Percentiles rank a stretch among this genome's conserved stretches.
These are phyloP conservation scores for Drosophila falleni DNA, from an alignment of 2,888 invertebrate species.

Conservation along the genomic window DNA sequence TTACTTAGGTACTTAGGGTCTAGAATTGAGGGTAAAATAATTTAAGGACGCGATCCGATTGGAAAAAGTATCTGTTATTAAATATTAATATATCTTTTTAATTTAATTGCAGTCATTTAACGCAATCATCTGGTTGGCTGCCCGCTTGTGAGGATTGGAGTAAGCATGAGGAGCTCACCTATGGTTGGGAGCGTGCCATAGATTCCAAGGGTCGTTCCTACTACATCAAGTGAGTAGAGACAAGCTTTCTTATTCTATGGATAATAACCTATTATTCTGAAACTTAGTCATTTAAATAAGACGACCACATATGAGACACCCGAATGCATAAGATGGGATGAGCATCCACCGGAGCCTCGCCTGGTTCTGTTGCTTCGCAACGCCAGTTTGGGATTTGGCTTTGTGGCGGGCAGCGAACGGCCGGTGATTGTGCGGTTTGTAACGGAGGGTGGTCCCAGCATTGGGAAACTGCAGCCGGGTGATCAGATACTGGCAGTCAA, in stretches of 20 bases:
- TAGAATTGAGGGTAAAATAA: no score
- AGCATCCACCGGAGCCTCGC: constrained; percentile 91
- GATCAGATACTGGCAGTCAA: constrained; percentile 96
- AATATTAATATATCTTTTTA: not conserved
- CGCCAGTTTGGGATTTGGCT: constrained; percentile 94
- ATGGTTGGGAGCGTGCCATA: constrained; percentile 96
- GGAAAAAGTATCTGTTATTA: no score
- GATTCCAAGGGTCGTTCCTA: constrained; percentile 92
- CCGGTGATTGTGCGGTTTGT: constrained; percentile 96
- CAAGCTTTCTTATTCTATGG: not conserved
- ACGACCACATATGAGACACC: constrained; percentile 97
- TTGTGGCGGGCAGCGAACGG: constrained; percentile 97
- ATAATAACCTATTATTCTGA: not conserved
- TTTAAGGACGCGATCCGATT: no score
- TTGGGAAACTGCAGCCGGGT: constrained; percentile 94
- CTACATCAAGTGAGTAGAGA: constrained; percentile 91
- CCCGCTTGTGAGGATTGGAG: constrained; percentile 95
- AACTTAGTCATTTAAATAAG: constrained; percentile 91
- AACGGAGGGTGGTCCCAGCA: constrained; percentile 96
- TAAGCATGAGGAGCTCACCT: constrained; percentile 90
- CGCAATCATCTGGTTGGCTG: constrained; percentile 93
- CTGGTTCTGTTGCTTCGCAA: constrained; percentile 91
- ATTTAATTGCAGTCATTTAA: constrained; percentile 90
- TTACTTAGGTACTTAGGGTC: no score
- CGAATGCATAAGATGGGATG: constrained; percentile 87